Base-by-base conservation (phyloP, 1,140 invertebrate genomes). In the Zaprionus capensis region DNA sequence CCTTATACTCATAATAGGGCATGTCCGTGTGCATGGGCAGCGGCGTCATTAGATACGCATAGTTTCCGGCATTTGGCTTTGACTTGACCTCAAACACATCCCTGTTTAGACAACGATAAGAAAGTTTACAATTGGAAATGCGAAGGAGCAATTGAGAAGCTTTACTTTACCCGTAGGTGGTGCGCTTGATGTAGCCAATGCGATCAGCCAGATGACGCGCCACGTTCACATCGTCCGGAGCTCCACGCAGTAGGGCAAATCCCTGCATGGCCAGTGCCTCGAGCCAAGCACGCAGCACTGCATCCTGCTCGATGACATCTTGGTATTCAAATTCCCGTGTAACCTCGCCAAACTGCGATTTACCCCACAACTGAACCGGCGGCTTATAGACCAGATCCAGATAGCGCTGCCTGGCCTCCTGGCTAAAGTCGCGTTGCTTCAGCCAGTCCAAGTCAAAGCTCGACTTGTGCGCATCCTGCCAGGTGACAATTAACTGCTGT, bases 1-100 rank as follows among this genome's bases (percentile, higher is more conserved):
- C 95, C 68, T 94, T 95, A 80, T 96, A 96, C 68, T 95, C 94
- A 78, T 96, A 96, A 78, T 96, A 96, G 0, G 96, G 96, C 71
- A 96, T 93, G 91, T 96, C 95, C 9, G 94, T 95, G 78, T 96
- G 95, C 44, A 96, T 92, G 71, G 95, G 95, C 56, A 96, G 92
- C 62, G 94, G 94, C 22, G 93, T 94, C 38, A 94, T 94, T 17
- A 95, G 85, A 74, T 96, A 96, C 5, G 96, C 96, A 17, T 96
- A 94, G 80, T 96, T 96, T n/a, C 93, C 95, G 0, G 96, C 95
- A 76, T 95, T 94, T 14, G 93, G 90, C 61, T 96, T 95, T 15
- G 94, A 94, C 85, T 94, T 94, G 2, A 96, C 95, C 38, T 94
- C 93, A 75, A 96, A 96, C 56, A 95, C 94, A 62, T 95, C 94